phyloP scores from a whole-genome alignment of 2,113 vertebrate genomes.

The Erythrocercus mccallii region DNA sequence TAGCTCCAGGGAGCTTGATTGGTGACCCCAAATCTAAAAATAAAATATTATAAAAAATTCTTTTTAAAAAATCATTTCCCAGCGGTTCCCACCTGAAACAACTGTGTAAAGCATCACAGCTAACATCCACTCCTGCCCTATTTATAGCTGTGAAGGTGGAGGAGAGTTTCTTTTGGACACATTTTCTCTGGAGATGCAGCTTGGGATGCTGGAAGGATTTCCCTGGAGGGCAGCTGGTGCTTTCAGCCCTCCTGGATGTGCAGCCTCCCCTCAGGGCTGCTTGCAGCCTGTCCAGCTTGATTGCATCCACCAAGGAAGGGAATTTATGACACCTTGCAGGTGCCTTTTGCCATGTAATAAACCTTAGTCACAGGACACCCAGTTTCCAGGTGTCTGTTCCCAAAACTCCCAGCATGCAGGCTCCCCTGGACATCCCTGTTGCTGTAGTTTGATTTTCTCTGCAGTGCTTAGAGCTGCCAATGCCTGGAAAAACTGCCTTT shows the following conservation, averaged over 20 bases:
- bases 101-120: background rate
- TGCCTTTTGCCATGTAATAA: rapidly evolving
- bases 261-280: background rate
- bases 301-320: background rate
- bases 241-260: background rate
- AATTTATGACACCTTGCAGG: background rate
- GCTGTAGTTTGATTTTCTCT: background rate
- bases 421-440: rapidly evolving
- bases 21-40: background rate
- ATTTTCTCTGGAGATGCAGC: background rate
- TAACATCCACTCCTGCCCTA: background rate
- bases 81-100: background rate
- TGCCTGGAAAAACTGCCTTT: background rate
- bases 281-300: background rate
- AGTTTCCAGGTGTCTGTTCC: background rate
- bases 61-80: background rate
- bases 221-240: rapidly evolving
- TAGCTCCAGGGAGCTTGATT: background rate
- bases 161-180: background rate
- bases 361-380: background rate
- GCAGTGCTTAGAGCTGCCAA: background rate
- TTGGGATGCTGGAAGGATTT: background rate
- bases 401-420: background rate
- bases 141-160: background rate
- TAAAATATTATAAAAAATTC: background rate